These are phyloP conservation scores for Sebastiscus tertius DNA, from an alignment of 2,797 vertebrate species.

Conservation along the genomic window DNA sequence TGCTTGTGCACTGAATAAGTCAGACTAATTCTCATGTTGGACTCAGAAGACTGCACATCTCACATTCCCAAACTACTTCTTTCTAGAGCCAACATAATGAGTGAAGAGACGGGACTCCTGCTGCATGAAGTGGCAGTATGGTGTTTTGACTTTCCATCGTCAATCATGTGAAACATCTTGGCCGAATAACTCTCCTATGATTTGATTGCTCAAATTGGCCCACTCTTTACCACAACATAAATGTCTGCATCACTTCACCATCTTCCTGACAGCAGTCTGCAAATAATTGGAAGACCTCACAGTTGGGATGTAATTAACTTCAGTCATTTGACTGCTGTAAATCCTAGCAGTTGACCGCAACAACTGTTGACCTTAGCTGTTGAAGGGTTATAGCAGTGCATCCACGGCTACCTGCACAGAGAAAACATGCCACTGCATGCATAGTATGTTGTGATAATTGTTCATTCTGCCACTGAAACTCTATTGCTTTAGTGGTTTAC, in stretches of 20 bases:
- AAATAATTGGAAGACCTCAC: conserved; percentile 61
- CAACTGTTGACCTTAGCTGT: conserved; percentile 46
- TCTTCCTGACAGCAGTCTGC: conserved; percentile 7
- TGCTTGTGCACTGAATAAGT: background rate
- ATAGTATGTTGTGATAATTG: background rate
- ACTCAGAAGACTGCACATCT: background rate
- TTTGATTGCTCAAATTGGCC: conserved; percentile 71
- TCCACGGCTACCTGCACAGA: background rate
- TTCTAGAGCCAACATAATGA: background rate
- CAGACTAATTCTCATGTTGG: background rate
- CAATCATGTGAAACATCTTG: conserved; percentile 47
- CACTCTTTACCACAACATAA: conserved; percentile 56
- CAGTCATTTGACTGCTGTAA: conserved; percentile 45
- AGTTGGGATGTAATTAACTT: conserved; percentile 56
- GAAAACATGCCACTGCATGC: background rate
- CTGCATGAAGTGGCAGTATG: background rate
- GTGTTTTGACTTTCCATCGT: conserved; percentile 29
- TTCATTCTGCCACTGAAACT: background rate
- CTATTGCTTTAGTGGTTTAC: background rate
- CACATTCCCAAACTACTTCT: background rate
- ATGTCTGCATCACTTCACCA: conserved; percentile 4
- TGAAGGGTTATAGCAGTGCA: conserved; percentile 16
- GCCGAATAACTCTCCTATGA: conserved; percentile 62
- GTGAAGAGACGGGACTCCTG: background rate
- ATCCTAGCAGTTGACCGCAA: conserved; percentile 41